Conservation (phyloP, 2,113 vertebrate genomes). For the Hippoglossus stenolepis region DNA sequence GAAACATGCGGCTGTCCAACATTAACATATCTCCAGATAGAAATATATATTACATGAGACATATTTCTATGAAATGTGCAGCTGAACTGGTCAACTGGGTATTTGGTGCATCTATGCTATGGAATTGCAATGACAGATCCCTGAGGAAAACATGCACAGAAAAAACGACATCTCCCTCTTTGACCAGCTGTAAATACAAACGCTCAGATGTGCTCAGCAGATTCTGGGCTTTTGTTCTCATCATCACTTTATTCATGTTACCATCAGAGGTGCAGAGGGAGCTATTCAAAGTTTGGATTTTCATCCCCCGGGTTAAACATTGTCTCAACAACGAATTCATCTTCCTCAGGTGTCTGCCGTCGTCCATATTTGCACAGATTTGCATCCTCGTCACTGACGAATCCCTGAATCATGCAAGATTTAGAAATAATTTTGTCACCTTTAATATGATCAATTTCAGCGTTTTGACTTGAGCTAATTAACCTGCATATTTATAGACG, state of each 20-base stretch:
- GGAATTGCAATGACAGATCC: conserved; percentile 19
- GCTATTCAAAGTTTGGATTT: conserved; percentile 12
- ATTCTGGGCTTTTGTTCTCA: conserved; percentile 4
- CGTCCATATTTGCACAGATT: conserved; percentile 1
- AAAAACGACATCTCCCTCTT: conserved; percentile 14
- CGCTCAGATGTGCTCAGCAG: conserved; percentile 15
- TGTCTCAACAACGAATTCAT: conserved; percentile 27
- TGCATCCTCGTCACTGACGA: not conserved
- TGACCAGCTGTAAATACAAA: conserved; percentile 22
- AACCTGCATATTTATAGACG: conserved; percentile 11
- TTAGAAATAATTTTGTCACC: not conserved
- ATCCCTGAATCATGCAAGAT: not conserved
- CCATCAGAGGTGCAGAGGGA: conserved; percentile 11
- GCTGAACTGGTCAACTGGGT: conserved; percentile 36
- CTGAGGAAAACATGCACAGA: conserved; percentile 30
- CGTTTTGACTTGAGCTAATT: conserved; percentile 8
- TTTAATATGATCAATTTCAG: not conserved
- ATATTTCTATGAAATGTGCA: conserved; percentile 21
- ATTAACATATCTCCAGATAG: conserved; percentile 58
- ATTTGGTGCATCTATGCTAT: conserved; percentile 15
- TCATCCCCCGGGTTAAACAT: conserved; percentile 32
- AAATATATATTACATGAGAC: conserved; percentile 48
- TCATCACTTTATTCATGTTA: conserved; percentile 26
- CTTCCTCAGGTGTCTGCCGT: not conserved
- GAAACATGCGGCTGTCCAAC: conserved; percentile 40